Conservation (phyloP, 2,113 vertebrate genomes). For the Phycodurus eques region DNA sequence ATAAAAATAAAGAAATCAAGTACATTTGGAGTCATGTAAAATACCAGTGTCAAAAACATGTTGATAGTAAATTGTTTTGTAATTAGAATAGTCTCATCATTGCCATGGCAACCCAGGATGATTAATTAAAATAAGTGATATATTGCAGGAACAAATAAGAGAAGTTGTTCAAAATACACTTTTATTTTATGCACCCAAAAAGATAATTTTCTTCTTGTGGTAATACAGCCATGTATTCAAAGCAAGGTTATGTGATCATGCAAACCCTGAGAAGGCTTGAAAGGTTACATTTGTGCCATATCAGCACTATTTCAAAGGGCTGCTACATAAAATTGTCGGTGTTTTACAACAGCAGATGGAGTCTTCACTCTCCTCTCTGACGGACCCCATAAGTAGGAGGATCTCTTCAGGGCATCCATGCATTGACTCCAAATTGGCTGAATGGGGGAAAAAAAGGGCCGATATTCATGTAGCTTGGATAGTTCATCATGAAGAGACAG, state of each 20-base stretch:
- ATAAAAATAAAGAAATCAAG: not conserved
- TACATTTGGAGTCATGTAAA: not conserved
- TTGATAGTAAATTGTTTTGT: not conserved
- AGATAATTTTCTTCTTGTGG: not conserved
- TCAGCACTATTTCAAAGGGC: conserved; percentile 45
- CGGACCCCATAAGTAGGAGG: conserved; percentile 26
- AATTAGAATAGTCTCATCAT: too few species aligned
- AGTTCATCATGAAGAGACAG: conserved; percentile 48
- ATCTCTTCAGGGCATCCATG: conserved; percentile 37
- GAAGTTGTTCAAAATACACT: not conserved
- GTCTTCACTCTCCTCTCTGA: conserved; percentile 29
- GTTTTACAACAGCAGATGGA: conserved; percentile 39
- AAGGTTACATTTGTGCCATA: conserved; percentile 33
- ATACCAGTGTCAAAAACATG: not conserved
- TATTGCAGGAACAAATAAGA: too few species aligned
- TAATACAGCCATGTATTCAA: not conserved
- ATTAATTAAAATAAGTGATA: too few species aligned
- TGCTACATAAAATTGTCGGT: conserved; percentile 30
- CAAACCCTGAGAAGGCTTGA: not conserved
- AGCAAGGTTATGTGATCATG: conserved; percentile 9
- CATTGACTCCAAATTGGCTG: conserved; percentile 48
- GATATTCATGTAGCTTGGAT: conserved; percentile 50
- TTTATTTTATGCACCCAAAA: not conserved
- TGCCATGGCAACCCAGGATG: too few species aligned
- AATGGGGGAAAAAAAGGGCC: conserved; percentile 30